Evolutionary conservation across 2,797 vertebrate genomes (phyloP), one percentile per base, ranked within the genome.

Genomic region (Smutsia temminckii): DNA sequence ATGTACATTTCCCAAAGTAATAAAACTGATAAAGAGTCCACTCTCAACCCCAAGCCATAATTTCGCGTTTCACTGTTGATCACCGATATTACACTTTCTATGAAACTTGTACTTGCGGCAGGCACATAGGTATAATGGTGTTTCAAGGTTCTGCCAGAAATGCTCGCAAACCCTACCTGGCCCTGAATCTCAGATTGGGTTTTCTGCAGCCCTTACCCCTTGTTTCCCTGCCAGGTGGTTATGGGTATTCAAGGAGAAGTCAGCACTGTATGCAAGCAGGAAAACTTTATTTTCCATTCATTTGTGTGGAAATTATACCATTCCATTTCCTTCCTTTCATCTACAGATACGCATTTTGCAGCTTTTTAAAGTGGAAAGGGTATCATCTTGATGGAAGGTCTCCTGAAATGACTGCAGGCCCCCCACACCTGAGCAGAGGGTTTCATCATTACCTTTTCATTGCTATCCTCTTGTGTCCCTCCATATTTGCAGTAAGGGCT

Each of bases 201-300:
- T 34, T 8, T 37, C 37, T 53, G 2, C 20, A 14, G 87, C 55
- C 14, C 77, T 81, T 32, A 89, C 3, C 23, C n/a, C 14, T 91
- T 71, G 61, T 79, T 74, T 90, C 66, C 21, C 32, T 94, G 85
- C 32, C 93, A 27, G 53, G 1, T 61, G 42, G 14, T 40, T 91
- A 49, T 37, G 21, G 71, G 66, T 92, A 97, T 95, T 93, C 63
- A 89, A 79, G 88, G 64, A 86, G 85, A 93, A 61, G 18, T 53
- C 86, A 93, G 72, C 93, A 29, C 32, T 93, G 16, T 51, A 46
- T 29, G 40, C 66, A 96, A 88, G 87, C 77, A 95, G 64, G 94
- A 97, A 96, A 49, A 5, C 71, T 98, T 97, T 97, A 96, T 96
- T 98, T 98, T 69, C 63, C 21, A 91, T 93, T 97, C 96, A 95